Conservation (phyloP, 2,113 vertebrate genomes). For the Natator depressus region DNA sequence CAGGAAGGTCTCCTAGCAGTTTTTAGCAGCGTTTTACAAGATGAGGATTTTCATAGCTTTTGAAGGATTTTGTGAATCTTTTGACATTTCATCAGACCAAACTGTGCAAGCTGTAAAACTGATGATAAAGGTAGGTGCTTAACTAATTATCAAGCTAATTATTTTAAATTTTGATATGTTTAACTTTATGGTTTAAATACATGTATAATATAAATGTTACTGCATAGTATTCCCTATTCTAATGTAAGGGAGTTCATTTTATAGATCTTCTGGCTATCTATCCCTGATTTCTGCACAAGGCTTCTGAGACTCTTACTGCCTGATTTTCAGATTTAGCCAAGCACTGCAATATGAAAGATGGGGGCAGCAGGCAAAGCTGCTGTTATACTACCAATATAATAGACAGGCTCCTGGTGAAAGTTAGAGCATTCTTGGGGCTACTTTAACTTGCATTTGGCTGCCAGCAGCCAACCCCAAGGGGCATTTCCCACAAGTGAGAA, state of each 20-base stretch:
- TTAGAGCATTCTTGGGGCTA: neutral
- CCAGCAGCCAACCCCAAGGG: neutral
- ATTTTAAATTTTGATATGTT: neutral
- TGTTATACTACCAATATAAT: neutral
- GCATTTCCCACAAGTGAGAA: neutral
- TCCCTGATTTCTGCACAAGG: neutral
- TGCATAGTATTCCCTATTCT: neutral
- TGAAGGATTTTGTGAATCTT: constrained; percentile 77
- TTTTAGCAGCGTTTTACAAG: neutral
- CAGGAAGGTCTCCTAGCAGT: neutral
- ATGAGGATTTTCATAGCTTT: constrained; percentile 83
- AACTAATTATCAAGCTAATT: neutral
- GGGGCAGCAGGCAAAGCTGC: neutral
- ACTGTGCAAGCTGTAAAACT: constrained; percentile 77
- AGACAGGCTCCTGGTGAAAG: neutral
- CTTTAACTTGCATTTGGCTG: neutral
- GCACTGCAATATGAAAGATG: neutral
- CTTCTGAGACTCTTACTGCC: neutral
- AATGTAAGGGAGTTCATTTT: neutral
- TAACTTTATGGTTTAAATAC: neutral
- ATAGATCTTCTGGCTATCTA: neutral
- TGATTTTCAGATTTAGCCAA: neutral
- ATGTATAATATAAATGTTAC: neutral
- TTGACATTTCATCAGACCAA: constrained; percentile 75
- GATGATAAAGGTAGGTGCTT: constrained; percentile 80